A percentile compares a stretch with the other conserved stretches of the same genome.
These are phyloP conservation scores for Pyrgus malvae DNA, from an alignment of 2,888 invertebrate species.

Conservation along the genomic window DNA sequence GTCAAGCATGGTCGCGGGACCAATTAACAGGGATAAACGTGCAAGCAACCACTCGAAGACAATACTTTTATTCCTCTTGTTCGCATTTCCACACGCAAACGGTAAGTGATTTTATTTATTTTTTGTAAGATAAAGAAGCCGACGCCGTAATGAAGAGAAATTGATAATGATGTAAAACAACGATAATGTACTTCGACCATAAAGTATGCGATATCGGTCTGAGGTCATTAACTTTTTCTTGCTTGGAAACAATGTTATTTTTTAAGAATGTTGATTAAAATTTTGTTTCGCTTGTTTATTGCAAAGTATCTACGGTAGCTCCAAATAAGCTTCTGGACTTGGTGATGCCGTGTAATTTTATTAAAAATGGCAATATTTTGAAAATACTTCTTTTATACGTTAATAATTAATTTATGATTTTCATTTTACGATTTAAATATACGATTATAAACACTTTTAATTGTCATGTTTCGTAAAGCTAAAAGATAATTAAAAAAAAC, in stretches of 20 bases:
- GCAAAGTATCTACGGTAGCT: neutral
- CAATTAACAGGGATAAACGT: slow-evolving; percentile 70
- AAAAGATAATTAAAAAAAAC: too few species aligned
- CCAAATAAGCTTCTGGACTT: neutral
- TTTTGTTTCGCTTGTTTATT: neutral
- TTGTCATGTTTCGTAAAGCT: too few species aligned
- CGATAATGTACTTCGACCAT: slow-evolving; percentile 17
- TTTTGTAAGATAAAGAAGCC: slow-evolving; percentile 8
- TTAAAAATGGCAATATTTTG: too few species aligned
- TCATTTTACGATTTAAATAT: too few species aligned
- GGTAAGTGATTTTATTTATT: slow-evolving; percentile 52
- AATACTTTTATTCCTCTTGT: slow-evolving; percentile 68
- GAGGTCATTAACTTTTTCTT: slow-evolving; percentile 21
- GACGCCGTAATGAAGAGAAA: slow-evolving; percentile 24
- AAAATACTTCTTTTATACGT: too few species aligned
- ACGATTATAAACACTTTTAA: too few species aligned
- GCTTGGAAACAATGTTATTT: slow-evolving; percentile 6
- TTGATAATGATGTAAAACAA: slow-evolving; percentile 26
- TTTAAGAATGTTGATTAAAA: neutral
- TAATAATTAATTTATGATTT: too few species aligned
- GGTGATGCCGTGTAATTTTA: neutral
- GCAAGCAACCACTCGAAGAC: slow-evolving; percentile 68
- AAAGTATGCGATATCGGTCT: slow-evolving; percentile 18
- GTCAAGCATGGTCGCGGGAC: slow-evolving; percentile 71
- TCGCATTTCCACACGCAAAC: slow-evolving; percentile 54